Base-by-base conservation (phyloP, 23 tunicate genomes). In the Phallusia fumigata region DNA sequence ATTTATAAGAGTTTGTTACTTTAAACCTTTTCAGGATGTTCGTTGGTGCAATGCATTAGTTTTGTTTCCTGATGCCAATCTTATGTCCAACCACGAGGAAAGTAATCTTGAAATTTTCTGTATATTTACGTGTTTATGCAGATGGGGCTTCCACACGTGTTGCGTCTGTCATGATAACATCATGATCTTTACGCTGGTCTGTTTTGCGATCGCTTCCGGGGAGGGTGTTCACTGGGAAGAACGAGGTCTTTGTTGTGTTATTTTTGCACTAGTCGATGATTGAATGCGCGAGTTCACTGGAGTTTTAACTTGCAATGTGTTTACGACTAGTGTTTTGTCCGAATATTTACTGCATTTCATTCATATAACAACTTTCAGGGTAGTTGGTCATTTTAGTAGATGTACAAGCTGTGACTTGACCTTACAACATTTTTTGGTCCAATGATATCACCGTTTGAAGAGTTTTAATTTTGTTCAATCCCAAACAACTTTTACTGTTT, bases 101-200 rank as follows among this genome's bases (percentile, higher is more conserved):
- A 22, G 26, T 58, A 24, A 22, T 58, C 26, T 58, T 16, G 3
- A 21, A 58, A 58, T 21, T 58, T 21, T 58, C 28, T 58, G 69
- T 58, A 6, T 58, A 58, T 58, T 58, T 58, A 13, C 15, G 69
- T 58, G 28, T 58, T 58, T 58, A 58, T 24, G 69, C 69, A 22
- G 69, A 58, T 58, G 69, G 69, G 69, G 69, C 26, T 58, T 24
- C 28, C 69, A 58, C 69, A 58, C 28, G 28, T 58, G 69, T 58
- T 58, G 28, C 69, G 69, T 24, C 69, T 58, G 69, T 58, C 69
- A 5, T 24, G 69, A 58, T 58, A 58, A 58, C 47, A 58, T 24
- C 26, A 3, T 16, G 26, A 58, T 21, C 69, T 58, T 22, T 24
- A 24, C 69, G 2, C 69, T 58, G 11, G 15, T 58, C 69, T 58